These are phyloP conservation scores for Garrulus glandarius DNA, from an alignment of 2,797 vertebrate species.

Conservation along the genomic window DNA sequence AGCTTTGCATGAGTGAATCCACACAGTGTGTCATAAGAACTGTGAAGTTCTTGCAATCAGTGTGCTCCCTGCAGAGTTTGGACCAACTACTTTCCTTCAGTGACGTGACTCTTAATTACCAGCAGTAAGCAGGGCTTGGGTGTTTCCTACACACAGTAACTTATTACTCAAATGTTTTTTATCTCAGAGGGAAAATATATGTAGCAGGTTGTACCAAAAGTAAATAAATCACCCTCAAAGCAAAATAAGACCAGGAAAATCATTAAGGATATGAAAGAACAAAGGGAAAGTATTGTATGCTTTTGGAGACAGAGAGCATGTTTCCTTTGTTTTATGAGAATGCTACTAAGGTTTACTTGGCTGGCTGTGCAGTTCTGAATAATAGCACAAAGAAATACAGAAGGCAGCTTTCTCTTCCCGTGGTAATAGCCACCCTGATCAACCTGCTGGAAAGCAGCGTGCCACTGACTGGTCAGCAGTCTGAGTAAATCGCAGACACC, in stretches of 20 bases:
- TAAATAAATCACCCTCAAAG: not conserved
- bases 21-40: not conserved
- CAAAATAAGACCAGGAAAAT: not conserved
- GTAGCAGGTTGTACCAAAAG: not conserved
- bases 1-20: not conserved
- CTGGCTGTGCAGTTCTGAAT: not conserved
- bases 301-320: not conserved
- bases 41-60: not conserved
- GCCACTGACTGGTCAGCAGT: not conserved
- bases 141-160: not conserved
- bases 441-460: not conserved
- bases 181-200: not conserved
- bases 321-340: conserved; percentile 19
- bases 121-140: not conserved
- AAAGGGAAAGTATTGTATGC: not conserved
- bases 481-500: not conserved
- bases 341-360: not conserved
- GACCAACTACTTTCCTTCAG: not conserved
- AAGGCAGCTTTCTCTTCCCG: not conserved
- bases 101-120: not conserved
- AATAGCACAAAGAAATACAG: not conserved
- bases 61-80: not conserved
- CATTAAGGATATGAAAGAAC: not conserved
- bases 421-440: not conserved
- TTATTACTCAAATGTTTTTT: conserved; percentile 28